These are phyloP conservation scores for Rhogogaster chlorosoma DNA, from an alignment of 2,888 invertebrate genomes.

Conservation along the genomic window DNA sequence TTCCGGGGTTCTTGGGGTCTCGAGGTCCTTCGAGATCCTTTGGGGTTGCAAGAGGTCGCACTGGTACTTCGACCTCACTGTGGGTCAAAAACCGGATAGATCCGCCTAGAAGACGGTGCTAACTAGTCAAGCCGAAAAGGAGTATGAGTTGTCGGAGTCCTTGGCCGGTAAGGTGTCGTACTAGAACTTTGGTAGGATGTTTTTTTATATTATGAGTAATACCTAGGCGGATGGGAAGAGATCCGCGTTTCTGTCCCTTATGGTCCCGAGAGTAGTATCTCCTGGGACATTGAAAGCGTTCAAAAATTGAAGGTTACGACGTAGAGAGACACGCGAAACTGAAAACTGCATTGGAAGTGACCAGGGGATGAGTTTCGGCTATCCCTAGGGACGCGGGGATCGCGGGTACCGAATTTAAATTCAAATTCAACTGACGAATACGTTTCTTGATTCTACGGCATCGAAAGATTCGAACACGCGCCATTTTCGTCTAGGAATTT, in stretches of 20 bases:
- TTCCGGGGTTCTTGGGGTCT: slow-evolving; percentile 34
- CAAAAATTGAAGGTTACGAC: slow-evolving; percentile 75
- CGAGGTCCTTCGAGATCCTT: slow-evolving; percentile 24
- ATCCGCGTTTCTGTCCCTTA: slow-evolving; percentile 14
- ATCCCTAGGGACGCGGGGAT: slow-evolving; percentile 37
- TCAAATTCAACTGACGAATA: slow-evolving; percentile 69
- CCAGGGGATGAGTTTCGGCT: slow-evolving; percentile 66
- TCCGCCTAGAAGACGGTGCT: slow-evolving; percentile 18
- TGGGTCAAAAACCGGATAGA: slow-evolving; percentile 37
- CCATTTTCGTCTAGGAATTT: slow-evolving; percentile 9
- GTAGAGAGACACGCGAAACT: slow-evolving; percentile 59
- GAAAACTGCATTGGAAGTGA: slow-evolving; percentile 75
- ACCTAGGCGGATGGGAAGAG: not conserved
- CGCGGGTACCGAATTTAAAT: slow-evolving; percentile 69
- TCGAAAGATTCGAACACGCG: not conserved
- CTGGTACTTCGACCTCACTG: slow-evolving; percentile 22
- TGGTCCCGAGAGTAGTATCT: slow-evolving; percentile 37
- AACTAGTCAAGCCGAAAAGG: not conserved
- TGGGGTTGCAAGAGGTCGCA: slow-evolving; percentile 38
- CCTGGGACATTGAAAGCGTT: slow-evolving; percentile 64
- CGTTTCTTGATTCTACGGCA: slow-evolving; percentile 12
- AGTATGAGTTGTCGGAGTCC: not conserved
- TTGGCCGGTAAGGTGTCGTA: not conserved
- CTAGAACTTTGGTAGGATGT: not conserved
- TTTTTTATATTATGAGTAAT: slow-evolving; percentile 37